Conservation (phyloP, 2,888 invertebrate genomes). For the Dendrolimus pini region DNA sequence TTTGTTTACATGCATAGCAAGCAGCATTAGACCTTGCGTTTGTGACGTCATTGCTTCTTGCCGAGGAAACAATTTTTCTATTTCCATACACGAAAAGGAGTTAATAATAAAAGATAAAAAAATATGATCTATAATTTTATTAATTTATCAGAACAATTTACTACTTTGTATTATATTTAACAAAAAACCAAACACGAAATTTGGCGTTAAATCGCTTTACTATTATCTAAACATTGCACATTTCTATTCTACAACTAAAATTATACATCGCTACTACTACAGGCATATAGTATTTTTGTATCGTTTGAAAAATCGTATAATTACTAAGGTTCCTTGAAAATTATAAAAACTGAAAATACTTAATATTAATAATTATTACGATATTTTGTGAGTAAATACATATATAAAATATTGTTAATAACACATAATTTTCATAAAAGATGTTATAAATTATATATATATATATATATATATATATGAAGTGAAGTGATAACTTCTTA, state of each 20-base stretch:
- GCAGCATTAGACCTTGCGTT: too few species aligned
- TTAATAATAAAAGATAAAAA: slow-evolving; percentile 20
- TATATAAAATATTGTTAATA: not conserved
- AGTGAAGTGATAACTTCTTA: too few species aligned
- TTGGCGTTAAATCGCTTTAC: slow-evolving; percentile 58
- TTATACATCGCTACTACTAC: too few species aligned
- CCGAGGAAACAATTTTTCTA: too few species aligned
- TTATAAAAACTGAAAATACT: too few species aligned
- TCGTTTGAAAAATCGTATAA: too few species aligned
- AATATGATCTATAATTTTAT: slow-evolving; percentile 34
- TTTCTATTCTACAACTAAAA: slow-evolving; percentile 35
- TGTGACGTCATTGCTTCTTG: too few species aligned
- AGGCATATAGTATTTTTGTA: too few species aligned
- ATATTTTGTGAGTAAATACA: slow-evolving; percentile 6
- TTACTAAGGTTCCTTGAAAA: too few species aligned
- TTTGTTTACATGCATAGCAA: too few species aligned
- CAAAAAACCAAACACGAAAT: slow-evolving; percentile 59
- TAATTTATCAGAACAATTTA: slow-evolving; percentile 66
- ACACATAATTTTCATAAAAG: not conserved
- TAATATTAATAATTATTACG: not conserved
- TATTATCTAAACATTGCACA: slow-evolving; percentile 69
- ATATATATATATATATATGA: too few species aligned
- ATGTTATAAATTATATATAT: too few species aligned
- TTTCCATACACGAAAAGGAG: not conserved
- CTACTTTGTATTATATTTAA: slow-evolving; percentile 55